These are phyloP conservation scores for Mormyrops attenuatus DNA, from an alignment of 2,797 vertebrate species.

Conservation along the genomic window DNA sequence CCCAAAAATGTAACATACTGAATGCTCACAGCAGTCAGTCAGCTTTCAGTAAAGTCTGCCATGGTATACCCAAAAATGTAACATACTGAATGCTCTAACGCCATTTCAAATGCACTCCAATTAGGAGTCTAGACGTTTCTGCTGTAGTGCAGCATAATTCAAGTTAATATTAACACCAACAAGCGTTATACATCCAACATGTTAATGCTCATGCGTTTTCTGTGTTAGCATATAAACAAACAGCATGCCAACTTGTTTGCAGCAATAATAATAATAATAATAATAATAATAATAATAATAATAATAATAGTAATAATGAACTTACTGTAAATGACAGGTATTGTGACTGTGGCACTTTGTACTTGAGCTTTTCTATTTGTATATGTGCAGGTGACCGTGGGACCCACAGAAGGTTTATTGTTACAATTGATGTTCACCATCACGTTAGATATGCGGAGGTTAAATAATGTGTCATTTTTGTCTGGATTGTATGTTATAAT, in stretches of 20 bases:
- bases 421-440: rapidly evolving
- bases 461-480: rapidly evolving
- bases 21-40: neutral
- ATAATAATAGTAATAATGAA: neutral
- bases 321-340: constrained; percentile 48
- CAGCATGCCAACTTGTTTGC: neutral
- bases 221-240: neutral
- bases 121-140: neutral
- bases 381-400: constrained; percentile 33
- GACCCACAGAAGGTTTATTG: rapidly evolving
- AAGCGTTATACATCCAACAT: neutral
- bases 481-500: rapidly evolving
- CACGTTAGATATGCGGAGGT: neutral
- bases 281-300: neutral
- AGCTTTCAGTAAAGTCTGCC: neutral
- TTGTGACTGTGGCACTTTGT: rapidly evolving
- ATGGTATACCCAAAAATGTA: neutral
- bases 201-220: neutral
- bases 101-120: neutral
- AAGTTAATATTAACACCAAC: neutral
- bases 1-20: neutral
- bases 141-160: neutral
- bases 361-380: constrained; percentile 21
- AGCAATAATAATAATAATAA: neutral
- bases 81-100: neutral